Conservation (phyloP, 2,888 invertebrate genomes). For the Hyles lineata region DNA sequence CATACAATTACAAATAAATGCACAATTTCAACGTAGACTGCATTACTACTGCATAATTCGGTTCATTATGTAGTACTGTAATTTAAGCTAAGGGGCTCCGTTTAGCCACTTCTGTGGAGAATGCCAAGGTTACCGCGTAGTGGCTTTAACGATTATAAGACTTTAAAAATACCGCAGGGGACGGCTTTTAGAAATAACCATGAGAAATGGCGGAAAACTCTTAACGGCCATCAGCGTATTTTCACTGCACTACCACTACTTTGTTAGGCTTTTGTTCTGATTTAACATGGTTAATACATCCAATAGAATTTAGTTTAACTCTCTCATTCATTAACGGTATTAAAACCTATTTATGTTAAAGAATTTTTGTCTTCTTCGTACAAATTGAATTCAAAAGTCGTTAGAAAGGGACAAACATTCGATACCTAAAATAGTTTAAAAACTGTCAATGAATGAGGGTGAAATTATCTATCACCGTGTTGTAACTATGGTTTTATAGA, state of each 20-base stretch:
- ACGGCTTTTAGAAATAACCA: conserved; percentile 11
- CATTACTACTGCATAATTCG: not conserved
- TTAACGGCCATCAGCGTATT: conserved; percentile 2
- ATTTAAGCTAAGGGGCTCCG: not conserved
- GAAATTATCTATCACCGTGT: no score
- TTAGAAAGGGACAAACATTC: no score
- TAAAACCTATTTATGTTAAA: no score
- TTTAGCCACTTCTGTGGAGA: not conserved
- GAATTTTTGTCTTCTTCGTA: no score
- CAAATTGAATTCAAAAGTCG: no score
- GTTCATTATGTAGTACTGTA: not conserved
- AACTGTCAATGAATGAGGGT: no score
- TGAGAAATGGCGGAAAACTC: conserved; percentile 15
- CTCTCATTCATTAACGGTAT: no score
- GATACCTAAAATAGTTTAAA: no score
- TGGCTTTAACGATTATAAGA: not conserved
- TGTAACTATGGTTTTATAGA: no score
- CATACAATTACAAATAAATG: no score
- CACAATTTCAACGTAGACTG: not conserved
- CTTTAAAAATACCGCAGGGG: not conserved
- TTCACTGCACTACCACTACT: not conserved
- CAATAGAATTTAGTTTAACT: no score
- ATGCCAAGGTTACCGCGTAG: not conserved
- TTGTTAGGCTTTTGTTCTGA: not conserved
- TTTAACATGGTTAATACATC: not conserved